Base-by-base conservation (phyloP, 2,888 invertebrate species). In the Cephalotes varians region DNA sequence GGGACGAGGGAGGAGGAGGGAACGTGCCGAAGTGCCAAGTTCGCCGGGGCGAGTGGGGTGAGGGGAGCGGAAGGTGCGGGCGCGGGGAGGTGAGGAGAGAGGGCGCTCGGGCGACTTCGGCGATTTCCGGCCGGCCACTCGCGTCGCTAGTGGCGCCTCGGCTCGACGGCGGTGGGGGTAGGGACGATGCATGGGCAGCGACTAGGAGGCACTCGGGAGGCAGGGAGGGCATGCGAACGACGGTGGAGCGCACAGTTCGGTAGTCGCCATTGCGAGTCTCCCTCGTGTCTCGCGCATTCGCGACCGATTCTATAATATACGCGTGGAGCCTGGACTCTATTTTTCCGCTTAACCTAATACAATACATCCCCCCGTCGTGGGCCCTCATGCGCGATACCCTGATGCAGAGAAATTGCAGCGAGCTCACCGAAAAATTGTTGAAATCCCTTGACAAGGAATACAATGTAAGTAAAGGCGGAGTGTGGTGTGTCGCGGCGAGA, bases 401-500 rank as follows among this genome's bases (percentile, higher is more conserved):
- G 93, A 94, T 94, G 94, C 94, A 94, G 94, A 94, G 92, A 93
- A 91, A 93, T 93, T 94, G 94, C 93, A 96, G 96, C 96, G 98
- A 98, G 96, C 97, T 99, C 96, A 98, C 98, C 96, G 97, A 98
- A 96, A 98, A 97, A 97, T 97, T 99, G 97, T 97, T 98, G 96
- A 97, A 97, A 97, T 98, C 98, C 96, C 97, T 99, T 96, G 98
- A 99, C 97, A 97, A 96, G 96, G 98, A 98, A 96, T 98, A 98
- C 97, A 98, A 99, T 98, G 99, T 99, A 98, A 98, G 98, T 96
- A 93, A 64, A 77, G 77, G 91, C 88, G 90, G 90, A 85, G 80
- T 83, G 64, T 62, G 79, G 81, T 64, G 81, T 58, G 64, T 64
- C 62, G 79, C 81, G 81, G 72, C 84, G 60, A 40, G 80, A 90